Conservation (phyloP, 1,140 invertebrate genomes). For the Formica selysi region DNA sequence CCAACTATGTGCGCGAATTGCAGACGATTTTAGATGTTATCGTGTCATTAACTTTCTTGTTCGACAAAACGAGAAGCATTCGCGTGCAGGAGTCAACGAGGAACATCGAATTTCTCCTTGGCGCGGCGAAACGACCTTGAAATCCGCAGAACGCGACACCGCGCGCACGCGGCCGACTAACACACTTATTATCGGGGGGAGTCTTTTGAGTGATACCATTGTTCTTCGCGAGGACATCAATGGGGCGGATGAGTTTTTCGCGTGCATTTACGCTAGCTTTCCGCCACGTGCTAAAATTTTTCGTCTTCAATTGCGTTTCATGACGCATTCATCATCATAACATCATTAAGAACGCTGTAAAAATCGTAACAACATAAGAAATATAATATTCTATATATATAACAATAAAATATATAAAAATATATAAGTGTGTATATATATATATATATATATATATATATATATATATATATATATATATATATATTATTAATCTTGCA, state of each 20-base stretch:
- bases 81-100: not conserved
- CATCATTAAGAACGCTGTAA: too few species aligned
- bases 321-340: too few species aligned
- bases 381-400: too few species aligned
- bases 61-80: not conserved
- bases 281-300: too few species aligned
- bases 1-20: not conserved
- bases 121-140: not conserved
- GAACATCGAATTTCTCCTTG: not conserved
- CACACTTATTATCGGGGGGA: conserved; percentile 6
- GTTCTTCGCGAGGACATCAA: not conserved
- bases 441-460: too few species aligned
- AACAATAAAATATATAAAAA: too few species aligned
- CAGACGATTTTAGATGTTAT: not conserved
- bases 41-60: not conserved
- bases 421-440: too few species aligned
- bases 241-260: not conserved
- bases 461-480: too few species aligned
- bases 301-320: too few species aligned
- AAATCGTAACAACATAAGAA: too few species aligned
- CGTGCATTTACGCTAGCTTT: too few species aligned
- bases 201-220: not conserved
- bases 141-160: not conserved
- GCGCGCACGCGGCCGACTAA: conserved; percentile 7
- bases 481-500: too few species aligned